phyloP scores from a whole-genome alignment of 1,140 invertebrate species.

The Ptiloglossa arizonensis region DNA sequence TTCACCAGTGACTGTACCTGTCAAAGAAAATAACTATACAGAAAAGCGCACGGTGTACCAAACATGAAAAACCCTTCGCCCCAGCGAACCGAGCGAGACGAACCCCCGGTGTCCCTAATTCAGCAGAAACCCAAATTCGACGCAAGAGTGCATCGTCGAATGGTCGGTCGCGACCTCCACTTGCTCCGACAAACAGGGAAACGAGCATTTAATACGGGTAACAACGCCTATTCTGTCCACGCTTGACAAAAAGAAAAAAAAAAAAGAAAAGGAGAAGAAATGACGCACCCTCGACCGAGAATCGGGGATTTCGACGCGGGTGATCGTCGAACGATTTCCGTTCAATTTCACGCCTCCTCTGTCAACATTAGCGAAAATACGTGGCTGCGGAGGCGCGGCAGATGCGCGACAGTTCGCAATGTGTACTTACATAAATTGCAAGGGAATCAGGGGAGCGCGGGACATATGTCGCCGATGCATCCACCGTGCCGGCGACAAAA shows the following conservation, averaged over 20 bases:
- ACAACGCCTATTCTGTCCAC: neutral
- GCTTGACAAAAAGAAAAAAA: neutral
- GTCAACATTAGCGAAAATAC: slow-evolving; percentile 34
- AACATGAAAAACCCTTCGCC: neutral
- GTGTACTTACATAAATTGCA: slow-evolving; percentile 63
- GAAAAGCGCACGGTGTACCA: no score
- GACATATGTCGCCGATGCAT: slow-evolving; percentile 66
- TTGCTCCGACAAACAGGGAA: slow-evolving; percentile 17
- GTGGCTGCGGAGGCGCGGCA: slow-evolving; percentile 40
- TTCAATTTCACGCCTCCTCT: slow-evolving; percentile 59
- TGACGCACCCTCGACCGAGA: slow-evolving; percentile 25
- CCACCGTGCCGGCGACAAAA: slow-evolving; percentile 49
- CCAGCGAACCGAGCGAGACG: neutral
- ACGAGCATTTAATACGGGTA: slow-evolving; percentile 40
- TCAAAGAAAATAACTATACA: neutral
- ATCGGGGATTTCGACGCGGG: slow-evolving; percentile 15
- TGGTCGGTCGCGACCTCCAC: neutral
- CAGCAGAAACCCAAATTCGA: slow-evolving; percentile 7
- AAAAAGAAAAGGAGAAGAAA: no score
- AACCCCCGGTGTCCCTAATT: slow-evolving; percentile 5
- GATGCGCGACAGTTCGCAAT: slow-evolving; percentile 56
- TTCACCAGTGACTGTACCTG: no score
- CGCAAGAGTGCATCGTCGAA: neutral
- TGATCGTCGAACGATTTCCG: slow-evolving; percentile 46
- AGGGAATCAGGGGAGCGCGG: slow-evolving; percentile 26